Percentiles rank a stretch among this genome's conserved stretches.
Conservation (phyloP, 2,888 invertebrate genomes). For the Emesis russula region DNA sequence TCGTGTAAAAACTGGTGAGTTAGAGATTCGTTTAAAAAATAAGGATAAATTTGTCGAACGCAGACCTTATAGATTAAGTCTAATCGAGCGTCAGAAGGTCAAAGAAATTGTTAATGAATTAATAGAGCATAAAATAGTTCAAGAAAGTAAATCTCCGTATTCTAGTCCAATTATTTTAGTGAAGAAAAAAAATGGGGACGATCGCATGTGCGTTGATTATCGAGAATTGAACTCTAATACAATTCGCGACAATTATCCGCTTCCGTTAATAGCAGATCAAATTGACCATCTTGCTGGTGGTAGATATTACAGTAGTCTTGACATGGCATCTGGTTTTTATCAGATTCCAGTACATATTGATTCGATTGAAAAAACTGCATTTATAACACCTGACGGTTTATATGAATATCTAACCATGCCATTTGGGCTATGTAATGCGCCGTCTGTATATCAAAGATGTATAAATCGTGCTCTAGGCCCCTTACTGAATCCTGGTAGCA, state of each 20-base stretch:
- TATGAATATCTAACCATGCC: too few species aligned
- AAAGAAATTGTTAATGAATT: slow-evolving; percentile 53
- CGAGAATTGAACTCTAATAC: slow-evolving; percentile 79
- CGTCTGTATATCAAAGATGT: slow-evolving; percentile 79
- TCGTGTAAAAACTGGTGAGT: slow-evolving; percentile 35
- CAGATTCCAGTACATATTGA: slow-evolving; percentile 70
- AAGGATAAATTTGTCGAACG: slow-evolving; percentile 45
- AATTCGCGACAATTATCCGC: slow-evolving; percentile 75
- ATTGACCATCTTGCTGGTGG: slow-evolving; percentile 74
- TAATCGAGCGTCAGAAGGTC: slow-evolving; percentile 56
- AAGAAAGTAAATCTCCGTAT: slow-evolving; percentile 64
- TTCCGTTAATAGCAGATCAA: slow-evolving; percentile 81
- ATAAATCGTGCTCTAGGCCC: slow-evolving; percentile 62
- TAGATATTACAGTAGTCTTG: slow-evolving; percentile 58
- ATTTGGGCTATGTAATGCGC: slow-evolving; percentile 75
- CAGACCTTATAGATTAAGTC: slow-evolving; percentile 42
- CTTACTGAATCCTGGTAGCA: slow-evolving; percentile 13
- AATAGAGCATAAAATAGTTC: slow-evolving; percentile 44
- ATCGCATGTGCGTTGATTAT: slow-evolving; percentile 86
- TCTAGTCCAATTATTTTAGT: slow-evolving; percentile 74
- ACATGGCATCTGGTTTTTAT: slow-evolving; percentile 81
- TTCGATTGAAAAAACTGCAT: slow-evolving; percentile 78
- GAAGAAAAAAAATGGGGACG: slow-evolving; percentile 82
- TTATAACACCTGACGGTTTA: slow-evolving; percentile 84
- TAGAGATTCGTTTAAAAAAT: slow-evolving; percentile 51